Evolutionary conservation across 1,140 invertebrate genomes (phyloP).

Genomic region (Tetragonula clypearis): DNA sequence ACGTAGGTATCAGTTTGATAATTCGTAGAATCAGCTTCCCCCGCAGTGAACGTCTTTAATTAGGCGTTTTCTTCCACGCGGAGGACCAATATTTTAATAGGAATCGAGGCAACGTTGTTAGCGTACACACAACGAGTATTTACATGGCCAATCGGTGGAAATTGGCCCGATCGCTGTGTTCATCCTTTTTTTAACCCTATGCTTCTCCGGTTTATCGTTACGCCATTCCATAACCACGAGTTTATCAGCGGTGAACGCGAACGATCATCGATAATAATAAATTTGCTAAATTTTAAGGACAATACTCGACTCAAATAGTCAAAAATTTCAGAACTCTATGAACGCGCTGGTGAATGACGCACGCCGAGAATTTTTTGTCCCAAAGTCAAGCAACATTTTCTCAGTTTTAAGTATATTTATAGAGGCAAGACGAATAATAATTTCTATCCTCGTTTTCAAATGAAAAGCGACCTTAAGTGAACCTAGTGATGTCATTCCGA

Average conservation of each 20-base stretch:
- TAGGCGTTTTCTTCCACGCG: conserved; percentile 1
- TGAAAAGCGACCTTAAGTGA: too few species aligned
- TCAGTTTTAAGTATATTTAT: too few species aligned
- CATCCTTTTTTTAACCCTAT: conserved; percentile 49
- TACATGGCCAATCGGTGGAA: conserved; percentile 60
- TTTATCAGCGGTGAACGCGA: conserved; percentile 40
- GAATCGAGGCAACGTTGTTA: background rate
- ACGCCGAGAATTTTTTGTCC: too few species aligned
- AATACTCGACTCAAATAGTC: background rate
- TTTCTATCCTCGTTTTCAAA: too few species aligned
- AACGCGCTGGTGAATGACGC: too few species aligned
- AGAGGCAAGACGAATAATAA: too few species aligned
- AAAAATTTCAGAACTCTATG: background rate
- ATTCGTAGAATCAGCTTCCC: background rate
- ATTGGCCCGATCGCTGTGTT: conserved; percentile 37
- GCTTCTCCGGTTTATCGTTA: background rate
- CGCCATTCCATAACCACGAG: conserved; percentile 33
- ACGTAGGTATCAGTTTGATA: background rate
- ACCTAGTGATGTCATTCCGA: too few species aligned
- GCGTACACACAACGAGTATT: conserved; percentile 15
- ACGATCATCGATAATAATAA: conserved; percentile 65
- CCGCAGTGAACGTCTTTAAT: conserved; percentile 17
- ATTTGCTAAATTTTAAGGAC: conserved; percentile 35
- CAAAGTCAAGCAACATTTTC: too few species aligned
- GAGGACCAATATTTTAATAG: conserved; percentile 29